Conservation (phyloP, 2,113 vertebrate genomes). For the Gambusia holbrooki region DNA sequence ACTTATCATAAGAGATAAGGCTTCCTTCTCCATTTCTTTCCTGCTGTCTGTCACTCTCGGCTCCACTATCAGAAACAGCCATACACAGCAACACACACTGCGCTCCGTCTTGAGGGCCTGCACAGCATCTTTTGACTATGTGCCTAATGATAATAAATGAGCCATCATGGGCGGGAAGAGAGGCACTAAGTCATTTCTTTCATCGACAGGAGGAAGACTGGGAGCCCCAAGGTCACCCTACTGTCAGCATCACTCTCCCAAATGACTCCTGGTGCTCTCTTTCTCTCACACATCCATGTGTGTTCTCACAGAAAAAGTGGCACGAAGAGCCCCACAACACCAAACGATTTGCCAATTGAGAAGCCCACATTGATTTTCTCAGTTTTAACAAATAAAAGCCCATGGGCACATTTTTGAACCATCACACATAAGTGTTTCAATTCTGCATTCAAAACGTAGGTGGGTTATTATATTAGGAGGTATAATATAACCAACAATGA, state of each 20-base stretch:
- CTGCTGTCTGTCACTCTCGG: constrained; percentile 44
- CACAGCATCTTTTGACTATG: constrained; percentile 77
- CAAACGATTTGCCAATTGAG: not conserved
- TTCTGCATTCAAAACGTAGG: not conserved
- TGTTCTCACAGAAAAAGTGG: constrained; percentile 9
- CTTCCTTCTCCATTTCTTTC: constrained; percentile 24
- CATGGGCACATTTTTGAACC: not conserved
- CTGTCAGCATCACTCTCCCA: constrained; percentile 79
- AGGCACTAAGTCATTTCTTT: constrained; percentile 78
- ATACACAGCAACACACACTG: constrained; percentile 7
- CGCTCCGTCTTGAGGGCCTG: constrained; percentile 63
- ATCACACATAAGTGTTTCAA: not conserved
- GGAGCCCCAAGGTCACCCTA: constrained; percentile 79
- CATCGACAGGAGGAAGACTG: constrained; percentile 78
- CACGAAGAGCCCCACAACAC: constrained; percentile 8
- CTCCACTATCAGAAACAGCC: constrained; percentile 3
- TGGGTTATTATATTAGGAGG: not conserved
- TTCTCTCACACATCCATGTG: constrained; percentile 22
- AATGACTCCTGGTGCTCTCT: constrained; percentile 59
- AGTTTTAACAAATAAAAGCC: not conserved
- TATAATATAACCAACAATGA: too few relatives aligned
- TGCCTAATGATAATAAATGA: constrained; percentile 83
- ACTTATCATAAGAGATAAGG: constrained; percentile 44
- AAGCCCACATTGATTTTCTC: not conserved
- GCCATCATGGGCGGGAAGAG: constrained; percentile 76